A percentile compares a stretch with the other conserved stretches of the same genome.
Evolutionary conservation across 2,113 vertebrate genomes (phyloP).

Genomic region (Sisor rabdophorus): DNA sequence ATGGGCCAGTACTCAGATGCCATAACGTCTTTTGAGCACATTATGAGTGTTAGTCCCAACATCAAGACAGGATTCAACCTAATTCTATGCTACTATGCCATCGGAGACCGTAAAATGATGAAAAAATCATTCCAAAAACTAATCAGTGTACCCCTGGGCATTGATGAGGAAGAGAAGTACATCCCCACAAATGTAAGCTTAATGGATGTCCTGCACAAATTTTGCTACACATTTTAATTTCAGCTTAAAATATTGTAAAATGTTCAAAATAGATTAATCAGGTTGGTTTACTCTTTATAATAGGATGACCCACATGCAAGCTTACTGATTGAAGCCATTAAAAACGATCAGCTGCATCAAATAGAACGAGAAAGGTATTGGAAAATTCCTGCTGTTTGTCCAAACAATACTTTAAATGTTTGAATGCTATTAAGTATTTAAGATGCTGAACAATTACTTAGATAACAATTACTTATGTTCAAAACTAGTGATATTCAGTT

Average conservation of each 20-base stretch:
- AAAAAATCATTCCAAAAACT: conserved; percentile 94
- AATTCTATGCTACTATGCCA: conserved; percentile 87
- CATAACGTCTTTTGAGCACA: conserved; percentile 87
- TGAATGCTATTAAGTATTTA: too few species aligned
- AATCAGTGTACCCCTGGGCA: conserved; percentile 82
- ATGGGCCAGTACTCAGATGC: conserved; percentile 90
- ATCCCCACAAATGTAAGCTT: conserved; percentile 80
- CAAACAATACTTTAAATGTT: not conserved
- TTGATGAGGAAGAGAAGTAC: conserved; percentile 91
- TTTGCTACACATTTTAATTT: not conserved
- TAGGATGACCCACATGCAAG: conserved; percentile 86
- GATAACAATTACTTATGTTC: not conserved
- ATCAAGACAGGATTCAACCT: conserved; percentile 90
- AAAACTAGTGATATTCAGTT: not conserved
- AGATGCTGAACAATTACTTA: not conserved
- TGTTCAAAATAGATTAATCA: not conserved
- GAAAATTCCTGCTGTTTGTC: not conserved
- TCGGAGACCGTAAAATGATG: conserved; percentile 88
- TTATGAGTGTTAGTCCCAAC: conserved; percentile 87
- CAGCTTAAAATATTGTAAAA: not conserved
- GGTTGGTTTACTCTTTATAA: conserved; percentile 26
- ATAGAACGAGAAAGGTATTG: conserved; percentile 86
- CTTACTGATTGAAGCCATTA: conserved; percentile 89
- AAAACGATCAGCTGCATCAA: conserved; percentile 90
- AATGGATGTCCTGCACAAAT: not conserved